phyloP scores from a whole-genome alignment of 2,113 vertebrate genomes.

The Delphinus delphis region DNA sequence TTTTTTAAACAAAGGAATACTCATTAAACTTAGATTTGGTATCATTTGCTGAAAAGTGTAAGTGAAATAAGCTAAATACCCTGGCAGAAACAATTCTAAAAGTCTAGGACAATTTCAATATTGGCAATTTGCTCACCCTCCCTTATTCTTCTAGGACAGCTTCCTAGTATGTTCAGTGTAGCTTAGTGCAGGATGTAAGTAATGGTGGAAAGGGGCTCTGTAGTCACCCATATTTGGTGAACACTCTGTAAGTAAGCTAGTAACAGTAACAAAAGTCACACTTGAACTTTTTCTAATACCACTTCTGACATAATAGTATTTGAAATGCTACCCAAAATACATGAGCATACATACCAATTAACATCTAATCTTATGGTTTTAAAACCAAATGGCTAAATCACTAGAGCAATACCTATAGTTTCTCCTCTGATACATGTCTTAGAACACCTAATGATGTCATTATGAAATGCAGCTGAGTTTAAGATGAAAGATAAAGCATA shows the following conservation, averaged over 20 bases:
- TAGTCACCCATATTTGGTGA: background rate
- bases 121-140: background rate
- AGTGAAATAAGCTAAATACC: background rate
- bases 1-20: constrained; percentile 17
- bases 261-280: background rate
- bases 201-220: background rate
- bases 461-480: constrained; percentile 5
- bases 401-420: background rate
- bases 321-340: background rate
- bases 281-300: background rate
- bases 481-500: constrained; percentile 2
- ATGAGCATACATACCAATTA: background rate
- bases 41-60: background rate
- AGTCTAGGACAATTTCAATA: background rate
- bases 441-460: background rate
- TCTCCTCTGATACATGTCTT: background rate
- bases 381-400: background rate
- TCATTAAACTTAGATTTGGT: background rate
- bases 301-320: background rate
- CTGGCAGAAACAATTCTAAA: background rate
- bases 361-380: constrained; percentile 1
- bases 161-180: background rate
- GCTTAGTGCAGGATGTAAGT: background rate
- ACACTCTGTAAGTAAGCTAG: background rate
- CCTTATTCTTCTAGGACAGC: background rate